Evolutionary conservation across 2,113 vertebrate genomes (phyloP), one percentile per base, ranked within the genome.

Genomic region (Hippocampus mohnikei): DNA sequence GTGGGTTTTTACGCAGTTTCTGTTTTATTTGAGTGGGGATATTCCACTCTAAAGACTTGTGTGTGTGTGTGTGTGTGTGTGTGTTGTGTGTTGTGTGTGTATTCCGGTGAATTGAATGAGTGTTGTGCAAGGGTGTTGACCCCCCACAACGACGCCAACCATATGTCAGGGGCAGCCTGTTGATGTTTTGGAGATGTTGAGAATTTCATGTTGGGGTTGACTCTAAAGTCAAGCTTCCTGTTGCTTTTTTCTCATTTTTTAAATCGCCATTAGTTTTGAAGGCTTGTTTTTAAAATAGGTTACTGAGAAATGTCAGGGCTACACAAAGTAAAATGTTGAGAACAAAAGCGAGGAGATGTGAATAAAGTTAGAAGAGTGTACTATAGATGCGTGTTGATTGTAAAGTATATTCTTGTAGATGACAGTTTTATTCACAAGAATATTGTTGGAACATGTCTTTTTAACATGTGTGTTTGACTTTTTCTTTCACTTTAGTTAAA

Each of bases 91-190:
- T 37, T 29, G 23, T 60, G 58, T 5, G 1, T 33, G 5, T 56
- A 25, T 56, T 27, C 55, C 29, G 8, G 23, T 52, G 33, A 25
- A 16, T 16, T 55, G 5, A 63, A 20, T 42, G 69, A 23, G 2
- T 56, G 42, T 29, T 23, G 21, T 2, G 52, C 21, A 48, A 20
- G 15, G 16, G 48, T 68, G n/a, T 8, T 50, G 56, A 56, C 23
- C 61, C 3, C 1, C 12, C 3, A n/a, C 42, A 44, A 9, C 42
- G 42, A 20, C 52, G 5, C 52, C 21, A 5, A 5, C 60, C 18
- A 27, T 21, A 40, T 56, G 55, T 42, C 59, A 25, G 65, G 29
- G 53, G 16, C 56, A 71, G 11, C 68, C 60, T 78, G 67, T 59
- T 70, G 60, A 70, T 55, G 33, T 25, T 27, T n/a, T 41, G 60